These are phyloP conservation scores for Oplegnathus fasciatus DNA, from an alignment of 2,113 vertebrate genomes.

Conservation along the genomic window DNA sequence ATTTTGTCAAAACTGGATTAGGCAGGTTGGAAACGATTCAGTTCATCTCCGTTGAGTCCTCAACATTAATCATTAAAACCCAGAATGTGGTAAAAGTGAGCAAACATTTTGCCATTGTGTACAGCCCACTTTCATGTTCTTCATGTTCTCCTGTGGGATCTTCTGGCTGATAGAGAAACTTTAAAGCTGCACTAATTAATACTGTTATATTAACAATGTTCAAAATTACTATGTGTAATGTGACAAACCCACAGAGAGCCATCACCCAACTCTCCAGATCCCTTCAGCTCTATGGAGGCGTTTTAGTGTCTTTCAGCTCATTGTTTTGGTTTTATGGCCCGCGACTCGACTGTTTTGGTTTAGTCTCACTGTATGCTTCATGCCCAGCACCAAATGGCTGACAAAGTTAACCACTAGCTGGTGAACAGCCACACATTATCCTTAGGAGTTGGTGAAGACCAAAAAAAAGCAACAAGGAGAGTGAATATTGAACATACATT, in stretches of 20 bases:
- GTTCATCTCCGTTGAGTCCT: neutral
- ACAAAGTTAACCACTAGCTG: no score
- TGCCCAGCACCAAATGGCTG: no score
- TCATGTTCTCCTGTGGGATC: neutral
- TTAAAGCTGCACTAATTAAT: neutral
- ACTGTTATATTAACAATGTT: no score
- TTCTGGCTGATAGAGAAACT: neutral
- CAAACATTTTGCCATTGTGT: neutral
- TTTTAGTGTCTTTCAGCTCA: neutral
- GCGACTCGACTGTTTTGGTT: no score
- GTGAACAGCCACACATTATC: neutral
- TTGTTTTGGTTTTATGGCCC: neutral
- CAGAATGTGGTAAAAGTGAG: neutral
- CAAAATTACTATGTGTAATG: no score
- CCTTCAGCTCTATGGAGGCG: neutral
- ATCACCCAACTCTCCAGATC: neutral
- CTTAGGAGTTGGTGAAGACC: neutral
- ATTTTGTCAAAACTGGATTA: conserved; percentile 14
- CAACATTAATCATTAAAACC: conserved; percentile 11
- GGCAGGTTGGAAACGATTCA: neutral
- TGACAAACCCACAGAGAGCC: neutral
- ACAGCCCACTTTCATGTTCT: neutral
- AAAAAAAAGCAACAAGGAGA: neutral
- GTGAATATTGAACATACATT: neutral
- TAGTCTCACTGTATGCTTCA: no score